Percentiles rank a stretch among this genome's conserved stretches.
Evolutionary conservation across 2,113 vertebrate genomes (phyloP).

Genomic region (Coreoperca whiteheadi): DNA sequence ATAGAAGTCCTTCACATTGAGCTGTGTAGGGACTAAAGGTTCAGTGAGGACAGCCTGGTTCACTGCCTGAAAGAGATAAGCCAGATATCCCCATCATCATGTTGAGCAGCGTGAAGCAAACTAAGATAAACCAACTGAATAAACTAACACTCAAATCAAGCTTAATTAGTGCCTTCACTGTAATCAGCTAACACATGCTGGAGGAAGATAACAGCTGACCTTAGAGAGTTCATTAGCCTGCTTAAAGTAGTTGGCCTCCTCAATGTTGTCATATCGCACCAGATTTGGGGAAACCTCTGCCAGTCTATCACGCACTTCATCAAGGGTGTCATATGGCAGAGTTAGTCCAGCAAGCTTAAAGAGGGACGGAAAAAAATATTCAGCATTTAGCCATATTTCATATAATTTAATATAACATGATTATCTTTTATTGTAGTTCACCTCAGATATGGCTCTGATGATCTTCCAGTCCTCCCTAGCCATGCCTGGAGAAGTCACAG

Average conservation of each 20-base stretch:
- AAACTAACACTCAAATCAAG: background rate
- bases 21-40: constrained; percentile 91
- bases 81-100: constrained; percentile 23
- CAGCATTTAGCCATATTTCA: constrained; percentile 20
- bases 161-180: background rate
- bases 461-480: constrained; percentile 98
- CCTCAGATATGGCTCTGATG: constrained; percentile 93
- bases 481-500: constrained; percentile 91
- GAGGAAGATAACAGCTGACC: constrained; percentile 80
- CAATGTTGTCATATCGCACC: constrained; percentile 92
- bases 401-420: background rate
- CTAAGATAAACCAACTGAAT: constrained; percentile 9
- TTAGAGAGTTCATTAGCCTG: constrained; percentile 91
- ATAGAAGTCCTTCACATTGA: constrained; percentile 95
- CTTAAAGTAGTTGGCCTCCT: constrained; percentile 94
- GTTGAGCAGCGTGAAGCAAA: constrained; percentile 7
- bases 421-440: constrained; percentile 53
- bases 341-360: constrained; percentile 89
- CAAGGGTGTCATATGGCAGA: constrained; percentile 90
- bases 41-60: constrained; percentile 89
- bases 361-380: constrained; percentile 3
- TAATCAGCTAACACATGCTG: background rate
- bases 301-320: constrained; percentile 88
- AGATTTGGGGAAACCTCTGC: constrained; percentile 93
- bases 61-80: constrained; percentile 83